Evolutionary conservation across 1,140 invertebrate species (phyloP).

Genomic region (Matsumurasca onukii): DNA sequence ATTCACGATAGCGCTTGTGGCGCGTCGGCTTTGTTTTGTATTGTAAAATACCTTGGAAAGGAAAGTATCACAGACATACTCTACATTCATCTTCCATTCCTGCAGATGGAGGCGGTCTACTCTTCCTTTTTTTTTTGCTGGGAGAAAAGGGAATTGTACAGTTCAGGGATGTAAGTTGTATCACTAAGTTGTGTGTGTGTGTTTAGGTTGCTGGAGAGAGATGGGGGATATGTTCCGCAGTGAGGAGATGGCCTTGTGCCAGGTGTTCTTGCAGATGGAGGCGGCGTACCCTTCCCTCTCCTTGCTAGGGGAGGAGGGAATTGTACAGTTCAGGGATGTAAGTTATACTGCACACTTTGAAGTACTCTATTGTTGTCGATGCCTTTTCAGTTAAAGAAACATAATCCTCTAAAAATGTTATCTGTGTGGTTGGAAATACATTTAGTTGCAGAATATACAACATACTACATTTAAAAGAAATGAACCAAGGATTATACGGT

Average conservation of each 20-base stretch:
- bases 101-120: constrained; percentile 91
- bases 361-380: no score
- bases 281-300: constrained; percentile 89
- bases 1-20: no score
- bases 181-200: background rate
- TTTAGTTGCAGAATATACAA: no score
- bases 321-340: constrained; percentile 90
- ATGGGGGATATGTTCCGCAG: constrained; percentile 84
- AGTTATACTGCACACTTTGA: constrained; percentile 54
- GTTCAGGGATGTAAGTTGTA: constrained; percentile 86
- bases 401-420: no score
- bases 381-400: no score
- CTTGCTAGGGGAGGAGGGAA: constrained; percentile 86
- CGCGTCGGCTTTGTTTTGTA: no score
- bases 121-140: constrained; percentile 83
- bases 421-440: no score
- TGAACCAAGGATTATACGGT: no score
- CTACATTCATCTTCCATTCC: no score
- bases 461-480: no score
- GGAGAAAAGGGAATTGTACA: constrained; percentile 90
- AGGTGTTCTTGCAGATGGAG: constrained; percentile 88
- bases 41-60: no score
- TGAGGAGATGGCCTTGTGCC: constrained; percentile 81
- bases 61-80: no score
- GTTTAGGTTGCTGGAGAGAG: background rate